phyloP scores from a whole-genome alignment of 2,888 invertebrate species.

The Temnothorax rugatulus region DNA sequence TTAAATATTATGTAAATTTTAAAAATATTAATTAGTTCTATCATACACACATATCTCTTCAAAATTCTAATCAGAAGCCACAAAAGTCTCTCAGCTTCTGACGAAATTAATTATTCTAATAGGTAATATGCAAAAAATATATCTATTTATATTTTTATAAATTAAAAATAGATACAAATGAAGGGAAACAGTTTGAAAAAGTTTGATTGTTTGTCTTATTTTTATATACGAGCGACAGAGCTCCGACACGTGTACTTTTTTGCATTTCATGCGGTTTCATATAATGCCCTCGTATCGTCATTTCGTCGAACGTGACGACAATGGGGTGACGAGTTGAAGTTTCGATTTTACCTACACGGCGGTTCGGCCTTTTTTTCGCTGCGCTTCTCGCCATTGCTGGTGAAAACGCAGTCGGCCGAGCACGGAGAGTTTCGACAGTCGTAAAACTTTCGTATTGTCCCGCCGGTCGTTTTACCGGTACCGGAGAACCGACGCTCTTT shows the following conservation, averaged over 20 bases:
- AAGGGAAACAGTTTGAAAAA: not conserved
- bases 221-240: no score
- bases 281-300: conserved; percentile 31
- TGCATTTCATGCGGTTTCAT: not conserved
- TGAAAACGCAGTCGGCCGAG: conserved; percentile 68
- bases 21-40: not conserved
- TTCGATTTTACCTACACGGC: conserved; percentile 66
- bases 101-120: not conserved
- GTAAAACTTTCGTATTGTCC: conserved; percentile 77
- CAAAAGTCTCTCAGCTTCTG: not conserved
- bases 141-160: not conserved
- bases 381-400: conserved; percentile 54
- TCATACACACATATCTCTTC: no score
- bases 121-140: not conserved
- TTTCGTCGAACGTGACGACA: conserved; percentile 59
- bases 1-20: conserved; percentile 7
- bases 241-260: not conserved
- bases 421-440: conserved; percentile 63
- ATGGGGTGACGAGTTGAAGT: conserved; percentile 60
- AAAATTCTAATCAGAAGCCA: not conserved
- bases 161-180: not conserved
- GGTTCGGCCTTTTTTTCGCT: conserved; percentile 46
- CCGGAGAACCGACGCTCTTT: conserved; percentile 47
- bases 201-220: not conserved
- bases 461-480: conserved; percentile 52